Conservation (phyloP, 2,888 invertebrate genomes). For the Pammene aurita region DNA sequence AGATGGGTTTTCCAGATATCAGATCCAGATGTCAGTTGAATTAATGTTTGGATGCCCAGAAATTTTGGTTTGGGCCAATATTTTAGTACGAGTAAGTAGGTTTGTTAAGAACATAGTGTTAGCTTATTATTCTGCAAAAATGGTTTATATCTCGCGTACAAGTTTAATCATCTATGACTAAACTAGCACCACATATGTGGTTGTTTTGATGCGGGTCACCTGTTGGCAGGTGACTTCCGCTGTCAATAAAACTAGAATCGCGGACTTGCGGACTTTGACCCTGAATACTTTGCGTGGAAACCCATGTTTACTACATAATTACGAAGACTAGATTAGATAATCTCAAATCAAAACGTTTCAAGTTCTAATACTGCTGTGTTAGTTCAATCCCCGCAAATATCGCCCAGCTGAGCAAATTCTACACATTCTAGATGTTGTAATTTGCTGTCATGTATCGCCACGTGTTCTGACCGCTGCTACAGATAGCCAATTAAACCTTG, state of each 20-base stretch:
- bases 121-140: no score
- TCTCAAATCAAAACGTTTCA: no score
- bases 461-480: background rate
- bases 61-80: no score
- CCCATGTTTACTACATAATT: no score
- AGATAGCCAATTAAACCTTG: slow-evolving; percentile 12
- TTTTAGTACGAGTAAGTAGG: no score
- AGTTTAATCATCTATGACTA: background rate
- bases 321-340: no score
- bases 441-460: background rate
- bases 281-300: background rate
- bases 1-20: no score
- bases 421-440: background rate
- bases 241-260: background rate
- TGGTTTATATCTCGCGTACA: no score
- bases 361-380: background rate
- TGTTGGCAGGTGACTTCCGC: background rate
- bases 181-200: background rate
- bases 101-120: no score
- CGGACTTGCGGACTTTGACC: background rate
- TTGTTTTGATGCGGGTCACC: slow-evolving; percentile 2
- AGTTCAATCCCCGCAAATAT: background rate
- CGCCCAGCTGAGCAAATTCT: background rate
- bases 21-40: no score
- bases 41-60: no score